These are phyloP conservation scores for Sarcophaga bullata DNA, from an alignment of 1,140 invertebrate genomes.

Conservation along the genomic window DNA sequence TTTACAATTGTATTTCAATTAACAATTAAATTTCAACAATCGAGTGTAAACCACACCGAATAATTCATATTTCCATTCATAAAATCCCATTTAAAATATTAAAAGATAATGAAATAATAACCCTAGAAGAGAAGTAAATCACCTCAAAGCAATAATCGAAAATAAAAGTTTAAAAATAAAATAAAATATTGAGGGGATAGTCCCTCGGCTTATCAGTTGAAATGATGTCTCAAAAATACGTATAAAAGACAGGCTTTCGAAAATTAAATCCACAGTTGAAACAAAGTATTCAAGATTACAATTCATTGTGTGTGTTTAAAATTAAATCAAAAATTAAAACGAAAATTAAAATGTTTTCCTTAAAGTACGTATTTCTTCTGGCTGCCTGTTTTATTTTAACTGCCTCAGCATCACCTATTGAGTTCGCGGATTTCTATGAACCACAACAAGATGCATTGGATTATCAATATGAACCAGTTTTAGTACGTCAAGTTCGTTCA, in stretches of 20 bases:
- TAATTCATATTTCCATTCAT: background rate
- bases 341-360: slow-evolving; percentile 8
- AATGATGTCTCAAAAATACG: no score
- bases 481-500: slow-evolving; percentile 4
- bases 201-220: no score
- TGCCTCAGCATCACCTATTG: background rate
- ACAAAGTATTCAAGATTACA: slow-evolving; percentile 47
- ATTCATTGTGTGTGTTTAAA: slow-evolving; percentile 47
- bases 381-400: background rate
- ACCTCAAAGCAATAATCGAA: no score
- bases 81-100: background rate
- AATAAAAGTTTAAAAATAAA: no score
- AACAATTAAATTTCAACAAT: no score
- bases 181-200: no score
- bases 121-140: no score
- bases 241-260: no score
- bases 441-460: background rate
- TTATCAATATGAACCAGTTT: background rate
- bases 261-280: no score
- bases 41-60: background rate
- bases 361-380: background rate
- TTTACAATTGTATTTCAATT: no score
- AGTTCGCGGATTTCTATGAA: background rate
- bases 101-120: no score
- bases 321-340: background rate